Evolutionary conservation across 2,797 vertebrate genomes (phyloP), one percentile per base, ranked within the genome.

Genomic region (Pogonophryne albipinna): DNA sequence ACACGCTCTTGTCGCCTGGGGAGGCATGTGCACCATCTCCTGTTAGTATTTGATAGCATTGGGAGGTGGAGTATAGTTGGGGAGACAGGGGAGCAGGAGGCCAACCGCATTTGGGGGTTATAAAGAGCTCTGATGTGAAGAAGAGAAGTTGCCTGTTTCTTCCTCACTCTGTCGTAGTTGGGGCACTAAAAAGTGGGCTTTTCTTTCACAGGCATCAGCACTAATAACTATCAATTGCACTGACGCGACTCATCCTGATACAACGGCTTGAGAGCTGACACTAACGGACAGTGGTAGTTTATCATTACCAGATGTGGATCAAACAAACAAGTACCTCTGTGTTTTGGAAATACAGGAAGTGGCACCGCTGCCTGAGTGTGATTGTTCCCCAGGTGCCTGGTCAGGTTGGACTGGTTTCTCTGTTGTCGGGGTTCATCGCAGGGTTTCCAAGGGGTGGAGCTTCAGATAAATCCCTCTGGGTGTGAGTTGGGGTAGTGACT

Each of bases 351-450:
- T 71, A 74, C 60, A 58, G 78, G 70, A 87, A 82, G 81, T 52
- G 53, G 41, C 10, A 57, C 42, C 41, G 4, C 16, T 71, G 56
- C 46, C 34, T 55, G 53, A 15, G 57, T 79, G 38, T 75, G 87
- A 87, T 86, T 90, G 89, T 86, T 90, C 79, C 61, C 63, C 58
- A 67, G 78, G 78, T 78, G 66, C 66, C 71, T 47, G 10, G 57
- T 90, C 91, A 87, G 85, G 90, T 91, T 71, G 19, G 78, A 91
- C 91, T 84, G 90, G 87, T 92, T 92, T 73, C 71, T 87, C 78
- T 84, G 79, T 87, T 86, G 73, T 87, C 63, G 66, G 74, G 84
- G 83, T 85, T 91, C 84, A 66, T 63, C 0, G n/a, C 46, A 63
- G 46, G 66, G 67, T 85, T 90, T 80, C 3, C 1, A 47, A 61